Conservation (phyloP, 2,888 invertebrate species). For the Ryuthela nishihirai region DNA sequence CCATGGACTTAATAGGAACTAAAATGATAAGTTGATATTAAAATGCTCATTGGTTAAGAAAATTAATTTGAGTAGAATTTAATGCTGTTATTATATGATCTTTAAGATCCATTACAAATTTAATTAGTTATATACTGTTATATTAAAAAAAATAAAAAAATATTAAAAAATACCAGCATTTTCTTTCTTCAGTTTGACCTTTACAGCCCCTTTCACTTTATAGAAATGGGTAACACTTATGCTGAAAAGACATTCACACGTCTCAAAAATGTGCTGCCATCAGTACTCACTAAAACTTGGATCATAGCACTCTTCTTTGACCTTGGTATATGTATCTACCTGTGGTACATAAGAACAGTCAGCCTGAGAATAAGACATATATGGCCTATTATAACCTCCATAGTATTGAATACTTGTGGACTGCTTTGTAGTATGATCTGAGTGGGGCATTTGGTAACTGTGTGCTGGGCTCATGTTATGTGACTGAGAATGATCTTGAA, state of each 20-base stretch:
- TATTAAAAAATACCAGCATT: too few species aligned
- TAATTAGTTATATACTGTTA: too few species aligned
- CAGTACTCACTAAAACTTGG: slow-evolving; percentile 34
- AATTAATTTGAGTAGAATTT: too few species aligned
- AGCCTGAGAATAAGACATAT: slow-evolving; percentile 35
- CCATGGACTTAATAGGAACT: too few species aligned
- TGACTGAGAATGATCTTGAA: slow-evolving; percentile 31
- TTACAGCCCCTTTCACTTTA: slow-evolving; percentile 21
- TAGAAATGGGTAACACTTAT: slow-evolving; percentile 4
- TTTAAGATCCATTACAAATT: too few species aligned
- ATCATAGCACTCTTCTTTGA: slow-evolving; percentile 37
- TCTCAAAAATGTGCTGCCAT: slow-evolving; percentile 8
- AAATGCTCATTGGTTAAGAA: too few species aligned
- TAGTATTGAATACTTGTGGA: slow-evolving; percentile 33
- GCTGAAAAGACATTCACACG: slow-evolving; percentile 13
- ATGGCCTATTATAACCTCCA: slow-evolving; percentile 30
- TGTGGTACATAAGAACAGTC: slow-evolving; percentile 37
- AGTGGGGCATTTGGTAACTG: slow-evolving; percentile 29
- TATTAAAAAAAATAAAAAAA: too few species aligned
- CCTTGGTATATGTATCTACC: slow-evolving; percentile 36
- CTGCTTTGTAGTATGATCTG: slow-evolving; percentile 32
- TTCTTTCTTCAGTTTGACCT: too few species aligned
- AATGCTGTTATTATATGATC: too few species aligned
- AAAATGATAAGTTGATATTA: too few species aligned
- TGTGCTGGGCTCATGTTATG: slow-evolving; percentile 32